Base-by-base conservation (phyloP, 2,888 invertebrate species). In the Trypoxylon attenuatum region DNA sequence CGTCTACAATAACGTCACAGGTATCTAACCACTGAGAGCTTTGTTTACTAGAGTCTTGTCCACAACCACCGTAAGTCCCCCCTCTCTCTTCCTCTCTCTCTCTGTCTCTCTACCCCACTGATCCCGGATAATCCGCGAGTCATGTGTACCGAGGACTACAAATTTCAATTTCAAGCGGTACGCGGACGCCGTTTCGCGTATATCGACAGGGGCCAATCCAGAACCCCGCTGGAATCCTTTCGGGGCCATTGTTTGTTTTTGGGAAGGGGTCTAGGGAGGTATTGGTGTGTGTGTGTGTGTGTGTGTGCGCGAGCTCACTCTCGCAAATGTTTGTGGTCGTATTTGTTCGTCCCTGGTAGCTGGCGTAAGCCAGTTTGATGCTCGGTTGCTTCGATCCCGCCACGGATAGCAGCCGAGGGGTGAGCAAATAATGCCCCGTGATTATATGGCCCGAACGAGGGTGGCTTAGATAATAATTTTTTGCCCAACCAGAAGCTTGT, bases 351-450 rank as follows among this genome's bases (percentile, higher is more conserved):
- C 58, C 61, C 71, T 68, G 59, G 67, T 78, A 78, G 76, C 71
- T 75, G 79, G 78, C 80, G 73, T 84, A 81, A 83, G 83, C 84
- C 84, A 84, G 84, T 84, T 84, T 85, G 84, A 84, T 79, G 84
- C 79, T 80, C 76, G 80, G 76, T 78, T 83, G 82, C 79, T 69
- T 77, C 78, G 79, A 83, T 83, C 79, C 80, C 66, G 66, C 66
- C 71, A n/a, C n/a, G 77, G 81, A 81, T 82, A 81, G 33, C 33
- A 33, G 10, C 33, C 10, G 33, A 65, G 60, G 78, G 76, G 74
- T 74, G 65, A 63, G 70, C 67, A 71, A 73, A 78, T 79, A 80
- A 80, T 78, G 69, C 78, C 70, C 59, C 68, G 60, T 69, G 78
- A 80, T 80, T 80, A 80, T 77, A 78, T 66, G 43, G 10, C 8